Evolutionary conservation across 2,113 vertebrate genomes (phyloP).

Genomic region (Mobula birostris): DNA sequence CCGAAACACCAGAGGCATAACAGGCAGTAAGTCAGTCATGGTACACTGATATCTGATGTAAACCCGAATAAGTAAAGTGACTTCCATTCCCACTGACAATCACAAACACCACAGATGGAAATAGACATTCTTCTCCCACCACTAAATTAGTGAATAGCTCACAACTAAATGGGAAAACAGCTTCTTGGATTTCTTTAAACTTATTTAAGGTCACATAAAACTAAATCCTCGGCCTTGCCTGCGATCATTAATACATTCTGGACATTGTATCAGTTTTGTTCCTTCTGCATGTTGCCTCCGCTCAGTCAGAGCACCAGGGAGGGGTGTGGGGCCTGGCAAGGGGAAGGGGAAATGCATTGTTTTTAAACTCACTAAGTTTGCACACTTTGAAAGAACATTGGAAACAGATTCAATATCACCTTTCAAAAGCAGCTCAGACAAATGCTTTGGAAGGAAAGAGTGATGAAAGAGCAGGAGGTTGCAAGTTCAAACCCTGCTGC

Average conservation of each 20-base stretch:
- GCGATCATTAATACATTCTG: background rate
- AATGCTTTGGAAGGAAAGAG: background rate
- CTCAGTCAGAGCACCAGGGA: background rate
- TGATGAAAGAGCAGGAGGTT: background rate
- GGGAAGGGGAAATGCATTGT: too few species aligned
- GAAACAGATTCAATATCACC: background rate
- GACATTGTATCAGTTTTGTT: background rate
- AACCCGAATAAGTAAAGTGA: constrained; percentile 11
- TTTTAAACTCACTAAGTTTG: too few species aligned
- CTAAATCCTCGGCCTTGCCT: background rate
- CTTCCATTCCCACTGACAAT: background rate
- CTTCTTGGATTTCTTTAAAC: background rate
- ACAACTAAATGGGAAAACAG: background rate
- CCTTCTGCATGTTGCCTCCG: background rate
- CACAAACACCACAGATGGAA: background rate
- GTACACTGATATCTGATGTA: background rate
- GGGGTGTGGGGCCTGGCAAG: background rate
- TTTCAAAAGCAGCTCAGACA: background rate
- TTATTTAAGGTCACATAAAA: background rate
- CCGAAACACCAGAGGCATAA: too few species aligned
- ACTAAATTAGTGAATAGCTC: background rate
- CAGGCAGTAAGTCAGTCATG: background rate
- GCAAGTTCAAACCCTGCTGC: too few species aligned
- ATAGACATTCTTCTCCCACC: background rate
- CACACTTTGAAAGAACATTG: background rate